phyloP scores from a whole-genome alignment of 2,113 vertebrate genomes.

The Noctilio leporinus region DNA sequence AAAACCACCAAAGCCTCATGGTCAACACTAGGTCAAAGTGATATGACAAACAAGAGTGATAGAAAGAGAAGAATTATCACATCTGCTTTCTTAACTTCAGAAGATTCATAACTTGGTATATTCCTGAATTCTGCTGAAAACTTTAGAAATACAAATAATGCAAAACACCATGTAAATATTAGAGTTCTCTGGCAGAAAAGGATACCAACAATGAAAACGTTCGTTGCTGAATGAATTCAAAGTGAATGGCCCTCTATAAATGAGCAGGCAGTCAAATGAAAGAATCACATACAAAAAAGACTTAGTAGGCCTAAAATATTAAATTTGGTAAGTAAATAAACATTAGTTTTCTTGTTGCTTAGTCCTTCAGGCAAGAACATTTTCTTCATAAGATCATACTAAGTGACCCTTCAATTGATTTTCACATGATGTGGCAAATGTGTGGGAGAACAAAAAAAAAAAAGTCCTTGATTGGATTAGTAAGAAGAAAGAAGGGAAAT shows the following conservation, averaged over 20 bases:
- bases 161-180: slow-evolving; percentile 50
- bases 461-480: slow-evolving; percentile 33
- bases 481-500: not conserved
- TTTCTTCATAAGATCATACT: slow-evolving; percentile 56
- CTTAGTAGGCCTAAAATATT: not conserved
- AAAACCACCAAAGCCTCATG: slow-evolving; percentile 59
- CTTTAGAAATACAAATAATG: slow-evolving; percentile 66
- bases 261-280: slow-evolving; percentile 38
- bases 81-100: slow-evolving; percentile 60
- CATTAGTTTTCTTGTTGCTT: not conserved
- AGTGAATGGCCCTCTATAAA: slow-evolving; percentile 59
- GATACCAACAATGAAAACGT: slow-evolving; percentile 44
- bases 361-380: slow-evolving; percentile 47
- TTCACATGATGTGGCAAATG: slow-evolving; percentile 49
- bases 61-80: slow-evolving; percentile 56
- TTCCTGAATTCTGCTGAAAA: slow-evolving; percentile 64
- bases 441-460: slow-evolving; percentile 59
- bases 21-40: slow-evolving; percentile 65
- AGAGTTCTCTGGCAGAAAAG: slow-evolving; percentile 54
- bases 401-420: slow-evolving; percentile 8
- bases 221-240: slow-evolving; percentile 36
- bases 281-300: not conserved
- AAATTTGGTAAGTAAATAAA: not conserved
- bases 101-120: slow-evolving; percentile 68
- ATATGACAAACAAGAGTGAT: slow-evolving; percentile 54